Base-by-base conservation (phyloP, 2,888 invertebrate genomes). In the Spodoptera exigua region DNA sequence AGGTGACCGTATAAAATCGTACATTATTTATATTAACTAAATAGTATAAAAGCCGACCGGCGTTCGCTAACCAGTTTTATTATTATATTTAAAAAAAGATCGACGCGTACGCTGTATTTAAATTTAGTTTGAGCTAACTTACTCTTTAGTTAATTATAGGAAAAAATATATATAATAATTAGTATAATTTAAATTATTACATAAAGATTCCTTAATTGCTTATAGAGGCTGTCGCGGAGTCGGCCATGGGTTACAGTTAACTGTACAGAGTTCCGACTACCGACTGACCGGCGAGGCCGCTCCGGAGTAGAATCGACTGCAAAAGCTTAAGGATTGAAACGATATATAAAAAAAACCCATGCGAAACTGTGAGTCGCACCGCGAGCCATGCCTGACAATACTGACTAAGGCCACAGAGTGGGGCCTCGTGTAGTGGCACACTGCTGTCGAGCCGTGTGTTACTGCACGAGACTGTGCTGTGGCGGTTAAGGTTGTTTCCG, bases 151-250 rank as follows among this genome's bases (percentile, higher is more conserved):
- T 83, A 70, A 67, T 75, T 76, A 88, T 85, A 91, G 88, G 90
- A 91, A 91, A 90, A 90, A 90, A 90, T 84, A 88, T 90, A 89
- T 86, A 89, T 89, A 89, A 87, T 90, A 89, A 92, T 92, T 90
- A 92, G 87, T 93, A 92, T 92, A 93, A 93, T 92, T 93, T 93
- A 93, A 93, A 92, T 92, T 91, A 93, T 89, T 89, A 91, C 88
- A 91, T 89, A 89, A 86, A 86, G 84, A 87, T 87, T 80, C 90
- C 90, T 90, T 74, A 90, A 81, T 79, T 74, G 86, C 88, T 89
- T 69, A 74, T 78, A 76, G 70, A 66, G 70, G 73, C 74, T 62
- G 76, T 71, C 66, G 65, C 18, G 59, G 70, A 43, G 63, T 65
- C 62, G 55, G 67, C 64, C 76, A 66, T 66, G 64, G 72, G 71